A percentile compares a stretch with the other conserved stretches of the same genome.
Evolutionary conservation across 92 coral and sea anemone species (phyloP).

Genomic region (Montipora capitata): DNA sequence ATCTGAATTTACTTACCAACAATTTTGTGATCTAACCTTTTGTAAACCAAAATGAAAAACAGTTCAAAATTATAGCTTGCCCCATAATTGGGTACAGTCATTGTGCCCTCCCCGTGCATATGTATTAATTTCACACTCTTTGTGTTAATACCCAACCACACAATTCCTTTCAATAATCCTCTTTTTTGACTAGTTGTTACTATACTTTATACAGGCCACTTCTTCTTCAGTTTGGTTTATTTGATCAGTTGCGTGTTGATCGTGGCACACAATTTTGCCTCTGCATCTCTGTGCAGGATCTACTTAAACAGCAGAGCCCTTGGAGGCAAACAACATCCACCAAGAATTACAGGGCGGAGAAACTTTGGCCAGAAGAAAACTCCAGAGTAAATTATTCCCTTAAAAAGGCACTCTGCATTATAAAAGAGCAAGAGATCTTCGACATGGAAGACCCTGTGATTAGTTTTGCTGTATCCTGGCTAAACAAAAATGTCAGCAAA

Average conservation of each 20-base stretch:
- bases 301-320: background rate
- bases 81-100: too few species aligned
- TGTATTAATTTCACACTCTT: too few species aligned
- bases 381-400: slow-evolving; percentile 31
- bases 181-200: background rate
- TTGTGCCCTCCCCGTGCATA: too few species aligned
- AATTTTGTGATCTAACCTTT: too few species aligned
- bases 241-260: slow-evolving; percentile 57
- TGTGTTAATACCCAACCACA: background rate
- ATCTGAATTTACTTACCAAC: too few species aligned
- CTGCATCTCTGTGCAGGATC: slow-evolving; percentile 55
- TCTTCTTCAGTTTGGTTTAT: slow-evolving; percentile 38
- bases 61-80: too few species aligned
- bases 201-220: slow-evolving; percentile 14
- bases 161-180: background rate
- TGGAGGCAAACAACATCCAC: too few species aligned
- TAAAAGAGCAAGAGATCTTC: background rate
- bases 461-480: slow-evolving; percentile 9
- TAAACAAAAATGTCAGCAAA: slow-evolving; percentile 5
- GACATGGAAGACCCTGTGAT: slow-evolving; percentile 44
- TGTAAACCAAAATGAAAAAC: too few species aligned
- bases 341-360: too few species aligned
- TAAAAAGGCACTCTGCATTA: slow-evolving; percentile 49
- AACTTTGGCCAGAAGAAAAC: too few species aligned
- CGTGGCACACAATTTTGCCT: slow-evolving; percentile 57